Percentiles rank a stretch among this genome's conserved stretches.
Conservation (phyloP, 2,888 invertebrate genomes). For the Calephelis perditalis region DNA sequence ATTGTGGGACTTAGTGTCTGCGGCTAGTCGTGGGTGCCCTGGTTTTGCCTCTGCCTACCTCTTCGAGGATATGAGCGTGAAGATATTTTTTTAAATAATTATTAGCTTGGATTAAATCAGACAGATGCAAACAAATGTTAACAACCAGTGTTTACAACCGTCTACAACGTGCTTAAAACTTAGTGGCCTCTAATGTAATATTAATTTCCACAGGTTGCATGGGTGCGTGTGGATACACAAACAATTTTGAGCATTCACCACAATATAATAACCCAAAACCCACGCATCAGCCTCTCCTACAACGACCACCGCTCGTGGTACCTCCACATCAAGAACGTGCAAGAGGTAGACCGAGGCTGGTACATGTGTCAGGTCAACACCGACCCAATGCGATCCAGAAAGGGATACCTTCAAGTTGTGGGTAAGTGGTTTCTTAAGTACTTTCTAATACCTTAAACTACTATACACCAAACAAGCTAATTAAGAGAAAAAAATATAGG, state of each 20-base stretch:
- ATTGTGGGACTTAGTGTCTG: too few species aligned
- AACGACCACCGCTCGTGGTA: conserved; percentile 96
- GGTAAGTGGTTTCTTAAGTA: conserved; percentile 65
- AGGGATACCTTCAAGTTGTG: conserved; percentile 93
- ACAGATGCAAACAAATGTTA: too few species aligned
- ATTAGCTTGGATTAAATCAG: too few species aligned
- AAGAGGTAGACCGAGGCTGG: conserved; percentile 93
- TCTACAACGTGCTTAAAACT: too few species aligned
- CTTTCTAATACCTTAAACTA: too few species aligned
- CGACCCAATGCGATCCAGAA: conserved; percentile 93
- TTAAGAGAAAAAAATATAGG: too few species aligned
- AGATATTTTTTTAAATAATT: too few species aligned
- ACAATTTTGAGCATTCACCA: conserved; percentile 95
- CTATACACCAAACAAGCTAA: too few species aligned
- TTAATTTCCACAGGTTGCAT: conserved; percentile 84
- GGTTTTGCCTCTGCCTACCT: too few species aligned
- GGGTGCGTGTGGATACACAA: conserved; percentile 95
- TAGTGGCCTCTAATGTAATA: not conserved
- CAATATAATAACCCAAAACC: conserved; percentile 93
- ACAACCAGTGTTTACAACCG: too few species aligned
- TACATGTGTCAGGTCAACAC: conserved; percentile 96
- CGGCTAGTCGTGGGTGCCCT: too few species aligned
- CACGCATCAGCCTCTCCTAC: conserved; percentile 89
- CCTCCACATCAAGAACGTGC: conserved; percentile 91
- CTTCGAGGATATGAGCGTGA: too few species aligned